Conservation (phyloP, 2,888 invertebrate species). For the Opisthograptis luteolata region DNA sequence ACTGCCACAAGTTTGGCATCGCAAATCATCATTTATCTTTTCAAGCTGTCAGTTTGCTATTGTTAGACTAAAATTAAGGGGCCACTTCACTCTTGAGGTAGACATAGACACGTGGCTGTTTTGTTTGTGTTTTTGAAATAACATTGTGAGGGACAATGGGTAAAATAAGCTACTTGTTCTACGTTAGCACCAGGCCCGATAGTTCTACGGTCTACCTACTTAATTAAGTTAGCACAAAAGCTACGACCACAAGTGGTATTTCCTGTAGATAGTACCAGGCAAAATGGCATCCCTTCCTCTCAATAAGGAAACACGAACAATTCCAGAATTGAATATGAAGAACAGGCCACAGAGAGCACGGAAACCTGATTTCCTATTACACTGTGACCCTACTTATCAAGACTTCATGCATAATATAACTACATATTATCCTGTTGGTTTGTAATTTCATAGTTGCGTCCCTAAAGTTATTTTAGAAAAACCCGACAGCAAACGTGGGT, state of each 20-base stretch:
- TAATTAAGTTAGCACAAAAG: background rate
- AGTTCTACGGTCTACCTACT: too few relatives aligned
- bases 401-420: too few relatives aligned
- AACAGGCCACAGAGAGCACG: background rate
- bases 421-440: too few relatives aligned
- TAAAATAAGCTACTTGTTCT: too few relatives aligned
- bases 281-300: background rate
- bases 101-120: background rate
- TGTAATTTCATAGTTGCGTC: too few relatives aligned
- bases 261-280: background rate
- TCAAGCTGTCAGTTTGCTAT: slow-evolving; percentile 17
- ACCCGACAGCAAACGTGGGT: too few relatives aligned
- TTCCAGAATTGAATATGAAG: background rate
- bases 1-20: slow-evolving; percentile 3
- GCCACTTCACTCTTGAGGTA: slow-evolving; percentile 9
- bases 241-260: background rate
- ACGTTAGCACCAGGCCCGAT: too few relatives aligned
- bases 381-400: too few relatives aligned
- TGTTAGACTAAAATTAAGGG: slow-evolving; percentile 18
- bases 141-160: background rate
- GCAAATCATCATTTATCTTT: slow-evolving; percentile 25
- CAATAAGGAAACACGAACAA: background rate
- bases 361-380: background rate
- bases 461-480: too few relatives aligned
- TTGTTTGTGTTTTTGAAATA: slow-evolving; percentile 10